Conservation (phyloP, 2,113 vertebrate species). For the Cavia aperea region DNA sequence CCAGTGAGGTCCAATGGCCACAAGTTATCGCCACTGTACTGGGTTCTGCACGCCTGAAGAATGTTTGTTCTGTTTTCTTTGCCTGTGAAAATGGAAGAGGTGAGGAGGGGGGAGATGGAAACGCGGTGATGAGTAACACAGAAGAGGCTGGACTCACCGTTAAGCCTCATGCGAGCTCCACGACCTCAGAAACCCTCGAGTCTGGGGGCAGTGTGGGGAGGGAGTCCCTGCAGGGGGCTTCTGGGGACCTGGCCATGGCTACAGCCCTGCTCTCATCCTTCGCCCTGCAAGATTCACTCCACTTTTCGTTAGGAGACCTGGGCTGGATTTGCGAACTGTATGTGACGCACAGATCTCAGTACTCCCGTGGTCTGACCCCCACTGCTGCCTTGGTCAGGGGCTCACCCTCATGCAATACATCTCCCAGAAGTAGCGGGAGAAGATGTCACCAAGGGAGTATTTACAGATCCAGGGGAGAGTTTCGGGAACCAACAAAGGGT, state of each 20-base stretch:
- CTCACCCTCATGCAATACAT: neutral
- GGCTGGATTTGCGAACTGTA: neutral
- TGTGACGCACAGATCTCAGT: neutral
- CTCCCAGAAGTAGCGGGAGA: neutral
- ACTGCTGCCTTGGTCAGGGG: accelerated
- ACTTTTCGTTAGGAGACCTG: neutral
- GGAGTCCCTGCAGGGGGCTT: too few relatives aligned
- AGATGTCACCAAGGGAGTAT: neutral
- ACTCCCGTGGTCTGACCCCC: neutral
- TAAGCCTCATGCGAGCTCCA: neutral
- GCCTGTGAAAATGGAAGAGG: neutral
- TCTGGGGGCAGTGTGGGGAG: too few relatives aligned
- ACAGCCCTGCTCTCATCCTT: neutral
- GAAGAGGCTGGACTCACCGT: neutral
- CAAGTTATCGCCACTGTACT: too few relatives aligned
- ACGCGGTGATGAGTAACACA: neutral
- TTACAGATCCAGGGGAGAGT: neutral
- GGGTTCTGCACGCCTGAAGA: neutral
- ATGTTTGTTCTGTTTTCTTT: neutral
- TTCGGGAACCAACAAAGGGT: neutral
- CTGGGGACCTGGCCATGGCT: accelerated
- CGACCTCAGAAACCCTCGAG: neutral
- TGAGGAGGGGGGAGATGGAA: neutral
- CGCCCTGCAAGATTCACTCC: neutral
- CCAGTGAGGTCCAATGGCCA: neutral